Conservation (phyloP, 1,140 invertebrate genomes). For the Lasioglossum baleicum region DNA sequence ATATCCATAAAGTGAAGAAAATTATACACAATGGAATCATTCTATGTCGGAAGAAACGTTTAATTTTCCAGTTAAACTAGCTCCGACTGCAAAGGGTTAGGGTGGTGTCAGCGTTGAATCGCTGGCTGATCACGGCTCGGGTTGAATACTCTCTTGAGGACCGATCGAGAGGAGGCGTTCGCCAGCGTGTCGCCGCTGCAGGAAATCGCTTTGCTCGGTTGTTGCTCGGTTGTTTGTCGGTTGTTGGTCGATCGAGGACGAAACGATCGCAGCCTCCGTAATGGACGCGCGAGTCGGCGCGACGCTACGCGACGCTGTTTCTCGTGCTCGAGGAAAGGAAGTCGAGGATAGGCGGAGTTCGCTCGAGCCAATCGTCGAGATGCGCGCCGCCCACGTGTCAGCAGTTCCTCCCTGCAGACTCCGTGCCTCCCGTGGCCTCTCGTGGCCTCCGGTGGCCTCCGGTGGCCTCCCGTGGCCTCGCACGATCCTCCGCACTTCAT, state of each 20-base stretch:
- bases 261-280: slow-evolving; percentile 49
- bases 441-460: no score
- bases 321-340: slow-evolving; percentile 63
- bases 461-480: slow-evolving; percentile 1
- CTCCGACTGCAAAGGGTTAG: no score
- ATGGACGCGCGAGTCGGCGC: slow-evolving; percentile 30
- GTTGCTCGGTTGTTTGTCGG: not conserved
- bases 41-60: no score
- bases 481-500: not conserved
- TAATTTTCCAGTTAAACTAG: no score
- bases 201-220: no score
- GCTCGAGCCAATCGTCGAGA: slow-evolving; percentile 74
- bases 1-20: no score
- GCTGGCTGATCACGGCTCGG: no score
- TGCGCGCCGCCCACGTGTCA: slow-evolving; percentile 75
- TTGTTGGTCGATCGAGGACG: not conserved
- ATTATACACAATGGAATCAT: no score
- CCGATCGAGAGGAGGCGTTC: no score
- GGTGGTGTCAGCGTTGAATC: no score
- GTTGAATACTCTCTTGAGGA: no score
- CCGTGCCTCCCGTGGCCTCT: slow-evolving; percentile 22
- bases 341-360: slow-evolving; percentile 76
- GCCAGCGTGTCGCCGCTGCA: no score
- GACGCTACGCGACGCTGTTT: slow-evolving; percentile 17
- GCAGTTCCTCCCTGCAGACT: slow-evolving; percentile 69